Conservation (phyloP, 2,888 invertebrate species). For the Heliconius erato region DNA sequence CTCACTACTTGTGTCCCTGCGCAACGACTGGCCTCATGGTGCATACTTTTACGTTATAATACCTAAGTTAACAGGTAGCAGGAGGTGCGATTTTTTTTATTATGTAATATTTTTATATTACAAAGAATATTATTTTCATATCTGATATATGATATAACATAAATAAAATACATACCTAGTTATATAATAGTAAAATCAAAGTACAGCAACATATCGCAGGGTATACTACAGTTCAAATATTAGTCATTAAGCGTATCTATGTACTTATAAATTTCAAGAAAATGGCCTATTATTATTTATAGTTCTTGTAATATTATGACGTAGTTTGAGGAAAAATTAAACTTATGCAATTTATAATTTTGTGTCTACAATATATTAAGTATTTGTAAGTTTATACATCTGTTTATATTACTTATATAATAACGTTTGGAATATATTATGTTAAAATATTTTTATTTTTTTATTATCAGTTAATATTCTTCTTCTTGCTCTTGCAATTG, state of each 20-base stretch:
- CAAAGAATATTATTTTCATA: not conserved
- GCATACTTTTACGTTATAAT: no score
- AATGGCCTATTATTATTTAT: slow-evolving; percentile 6
- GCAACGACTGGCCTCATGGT: no score
- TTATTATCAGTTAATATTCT: no score
- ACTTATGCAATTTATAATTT: not conserved
- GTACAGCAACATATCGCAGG: not conserved
- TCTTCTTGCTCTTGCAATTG: no score
- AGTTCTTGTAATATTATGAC: not conserved
- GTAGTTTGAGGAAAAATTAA: slow-evolving; percentile 7
- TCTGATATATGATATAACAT: not conserved
- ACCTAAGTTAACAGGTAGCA: not conserved
- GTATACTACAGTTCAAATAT: slow-evolving; percentile 6
- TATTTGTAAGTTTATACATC: not conserved
- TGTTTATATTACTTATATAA: not conserved
- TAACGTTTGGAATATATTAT: not conserved
- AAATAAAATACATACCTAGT: not conserved
- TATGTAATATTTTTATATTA: not conserved
- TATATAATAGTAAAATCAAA: not conserved
- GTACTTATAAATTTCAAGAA: slow-evolving; percentile 9
- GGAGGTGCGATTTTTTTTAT: not conserved
- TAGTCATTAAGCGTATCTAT: slow-evolving; percentile 9
- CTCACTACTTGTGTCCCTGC: no score
- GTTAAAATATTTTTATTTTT: no score
- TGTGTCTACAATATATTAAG: not conserved